Evolutionary conservation across 2,888 invertebrate genomes (phyloP).

Genomic region (Oscheius sp.): DNA sequence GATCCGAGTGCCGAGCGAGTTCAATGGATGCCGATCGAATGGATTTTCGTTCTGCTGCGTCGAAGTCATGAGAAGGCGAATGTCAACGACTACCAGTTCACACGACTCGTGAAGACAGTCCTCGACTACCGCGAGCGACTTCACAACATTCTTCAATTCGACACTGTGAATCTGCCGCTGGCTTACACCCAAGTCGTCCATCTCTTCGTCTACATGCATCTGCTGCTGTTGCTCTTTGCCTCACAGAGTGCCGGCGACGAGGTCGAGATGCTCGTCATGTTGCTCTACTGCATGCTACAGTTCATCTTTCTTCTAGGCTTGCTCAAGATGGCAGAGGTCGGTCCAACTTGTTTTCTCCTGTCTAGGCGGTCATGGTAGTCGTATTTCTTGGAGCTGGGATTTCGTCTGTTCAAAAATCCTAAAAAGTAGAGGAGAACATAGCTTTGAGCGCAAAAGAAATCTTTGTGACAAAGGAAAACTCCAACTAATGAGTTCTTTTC

Average conservation of each 20-base stretch:
- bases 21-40: conserved; percentile 60
- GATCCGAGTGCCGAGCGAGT: conserved; percentile 23
- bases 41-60: conserved; percentile 30
- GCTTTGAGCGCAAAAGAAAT: no score
- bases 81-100: no score
- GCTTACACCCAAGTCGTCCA: conserved; percentile 53
- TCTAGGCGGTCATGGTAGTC: no score
- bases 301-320: neutral
- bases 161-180: conserved; percentile 60
- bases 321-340: neutral
- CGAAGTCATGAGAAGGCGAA: no score
- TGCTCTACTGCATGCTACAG: no score
- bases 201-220: neutral
- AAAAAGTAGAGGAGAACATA: no score
- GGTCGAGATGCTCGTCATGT: no score
- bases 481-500: no score
- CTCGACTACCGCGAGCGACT: conserved; percentile 55
- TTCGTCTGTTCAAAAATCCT: no score
- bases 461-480: no score
- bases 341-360: no score
- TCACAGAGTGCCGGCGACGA: neutral
- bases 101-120: conserved; percentile 20
- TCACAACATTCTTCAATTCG: conserved; percentile 59
- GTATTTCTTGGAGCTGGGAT: no score
- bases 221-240: neutral